These are phyloP conservation scores for Maniola hyperantus DNA, from an alignment of 2,888 invertebrate species.

Conservation along the genomic window DNA sequence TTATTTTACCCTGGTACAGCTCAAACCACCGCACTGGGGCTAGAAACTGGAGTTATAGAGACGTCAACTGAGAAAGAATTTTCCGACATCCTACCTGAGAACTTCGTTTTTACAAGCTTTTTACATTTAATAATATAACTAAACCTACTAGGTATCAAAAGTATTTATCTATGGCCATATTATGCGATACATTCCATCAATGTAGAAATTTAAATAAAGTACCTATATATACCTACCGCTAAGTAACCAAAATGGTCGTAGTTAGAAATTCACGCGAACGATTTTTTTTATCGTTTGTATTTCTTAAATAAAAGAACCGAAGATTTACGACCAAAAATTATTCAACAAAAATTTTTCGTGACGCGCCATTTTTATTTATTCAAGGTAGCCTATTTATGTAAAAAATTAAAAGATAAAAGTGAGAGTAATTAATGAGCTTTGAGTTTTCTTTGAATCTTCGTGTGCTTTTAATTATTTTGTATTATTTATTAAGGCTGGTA, in stretches of 20 bases:
- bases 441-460: constrained; percentile 15
- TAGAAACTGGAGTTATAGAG: too few species aligned
- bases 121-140: too few species aligned
- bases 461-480: background rate
- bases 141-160: too few species aligned
- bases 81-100: too few species aligned
- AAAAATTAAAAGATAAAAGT: constrained; percentile 25
- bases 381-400: constrained; percentile 32
- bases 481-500: constrained; percentile 4
- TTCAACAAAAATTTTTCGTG: constrained; percentile 35
- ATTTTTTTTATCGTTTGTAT: background rate
- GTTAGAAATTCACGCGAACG: background rate
- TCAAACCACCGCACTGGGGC: too few species aligned
- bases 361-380: constrained; percentile 38
- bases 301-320: constrained; percentile 1
- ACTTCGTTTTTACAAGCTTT: too few species aligned
- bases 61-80: too few species aligned
- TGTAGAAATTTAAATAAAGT: constrained; percentile 13
- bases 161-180: background rate
- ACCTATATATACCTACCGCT: background rate
- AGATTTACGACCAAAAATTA: constrained; percentile 31
- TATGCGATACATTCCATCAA: background rate
- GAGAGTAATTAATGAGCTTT: constrained; percentile 33
- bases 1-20: too few species aligned
- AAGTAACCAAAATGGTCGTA: constrained; percentile 8